phyloP scores from a whole-genome alignment of 2,888 invertebrate species.

The Drosophila histrio region DNA sequence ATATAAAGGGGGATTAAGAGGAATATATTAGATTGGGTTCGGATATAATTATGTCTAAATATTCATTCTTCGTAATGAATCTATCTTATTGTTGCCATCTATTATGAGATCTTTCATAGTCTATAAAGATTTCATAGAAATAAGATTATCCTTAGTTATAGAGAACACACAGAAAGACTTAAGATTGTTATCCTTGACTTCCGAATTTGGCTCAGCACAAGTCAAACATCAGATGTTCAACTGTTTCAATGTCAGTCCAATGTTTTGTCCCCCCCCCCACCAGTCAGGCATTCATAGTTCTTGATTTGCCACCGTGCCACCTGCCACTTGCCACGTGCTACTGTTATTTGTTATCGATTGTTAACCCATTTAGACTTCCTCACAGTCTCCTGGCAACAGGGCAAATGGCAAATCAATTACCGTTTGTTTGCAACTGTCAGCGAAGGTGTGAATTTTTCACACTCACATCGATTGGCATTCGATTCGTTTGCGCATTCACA shows the following conservation, averaged over 20 bases:
- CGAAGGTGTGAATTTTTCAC: constrained; percentile 66
- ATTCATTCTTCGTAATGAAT: too few relatives aligned
- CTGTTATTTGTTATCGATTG: constrained; percentile 69
- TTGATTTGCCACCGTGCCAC: neutral
- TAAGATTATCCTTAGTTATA: too few relatives aligned
- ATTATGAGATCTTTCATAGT: neutral
- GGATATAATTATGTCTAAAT: too few relatives aligned
- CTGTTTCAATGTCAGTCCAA: constrained; percentile 12
- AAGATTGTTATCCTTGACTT: neutral
- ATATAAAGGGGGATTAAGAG: too few relatives aligned
- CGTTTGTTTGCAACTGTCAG: constrained; percentile 55
- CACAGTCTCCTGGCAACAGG: constrained; percentile 70
- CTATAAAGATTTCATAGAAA: neutral
- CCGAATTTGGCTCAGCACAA: neutral
- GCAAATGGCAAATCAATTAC: constrained; percentile 56
- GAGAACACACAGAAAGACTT: neutral
- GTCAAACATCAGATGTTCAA: neutral
- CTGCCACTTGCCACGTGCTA: constrained; percentile 23
- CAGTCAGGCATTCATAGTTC: too few relatives aligned
- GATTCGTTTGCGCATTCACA: neutral
- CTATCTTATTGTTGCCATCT: too few relatives aligned
- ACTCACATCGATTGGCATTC: constrained; percentile 28
- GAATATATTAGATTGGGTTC: too few relatives aligned
- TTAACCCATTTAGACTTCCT: constrained; percentile 40
- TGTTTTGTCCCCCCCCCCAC: neutral